Conservation (phyloP, 1,140 invertebrate genomes). For the Druon quercuslanigerum region DNA sequence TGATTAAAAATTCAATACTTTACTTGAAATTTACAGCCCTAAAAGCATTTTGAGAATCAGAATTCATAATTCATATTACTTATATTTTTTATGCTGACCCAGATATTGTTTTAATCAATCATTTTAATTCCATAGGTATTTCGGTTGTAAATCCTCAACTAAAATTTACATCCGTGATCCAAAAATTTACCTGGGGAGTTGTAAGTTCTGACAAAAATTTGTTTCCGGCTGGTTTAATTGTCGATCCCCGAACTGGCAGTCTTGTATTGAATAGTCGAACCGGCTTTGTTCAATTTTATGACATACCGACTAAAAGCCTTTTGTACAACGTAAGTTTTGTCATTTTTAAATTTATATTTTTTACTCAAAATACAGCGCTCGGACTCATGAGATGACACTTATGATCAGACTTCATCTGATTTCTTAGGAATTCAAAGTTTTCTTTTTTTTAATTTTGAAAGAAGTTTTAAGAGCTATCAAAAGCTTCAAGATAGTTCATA, state of each 20-base stretch:
- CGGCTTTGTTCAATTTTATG: slow-evolving; percentile 90
- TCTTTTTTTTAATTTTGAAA: too few relatives aligned
- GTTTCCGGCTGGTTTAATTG: slow-evolving; percentile 81
- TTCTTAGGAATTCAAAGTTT: too few relatives aligned
- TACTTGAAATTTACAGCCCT: too few relatives aligned
- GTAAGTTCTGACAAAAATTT: slow-evolving; percentile 69
- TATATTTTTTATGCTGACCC: too few relatives aligned
- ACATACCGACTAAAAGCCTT: slow-evolving; percentile 80
- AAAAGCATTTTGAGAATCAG: too few relatives aligned
- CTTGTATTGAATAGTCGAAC: slow-evolving; percentile 86
- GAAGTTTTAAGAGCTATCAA: too few relatives aligned
- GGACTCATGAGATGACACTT: too few relatives aligned
- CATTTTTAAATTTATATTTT: background rate
- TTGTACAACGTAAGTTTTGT: slow-evolving; percentile 83
- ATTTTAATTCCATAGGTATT: slow-evolving; percentile 74
- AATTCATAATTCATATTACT: too few relatives aligned
- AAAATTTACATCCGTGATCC: slow-evolving; percentile 78
- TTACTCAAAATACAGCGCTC: background rate
- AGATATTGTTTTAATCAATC: background rate
- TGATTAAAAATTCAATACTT: too few relatives aligned
- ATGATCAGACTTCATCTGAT: too few relatives aligned
- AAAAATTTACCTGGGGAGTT: slow-evolving; percentile 81
- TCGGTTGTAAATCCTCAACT: slow-evolving; percentile 81
- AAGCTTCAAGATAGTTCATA: too few relatives aligned
- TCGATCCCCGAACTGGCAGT: slow-evolving; percentile 81